Percentiles rank a stretch among this genome's conserved stretches.
Conservation (phyloP, 2,113 vertebrate species). For the Boulengerochromis microlepis region DNA sequence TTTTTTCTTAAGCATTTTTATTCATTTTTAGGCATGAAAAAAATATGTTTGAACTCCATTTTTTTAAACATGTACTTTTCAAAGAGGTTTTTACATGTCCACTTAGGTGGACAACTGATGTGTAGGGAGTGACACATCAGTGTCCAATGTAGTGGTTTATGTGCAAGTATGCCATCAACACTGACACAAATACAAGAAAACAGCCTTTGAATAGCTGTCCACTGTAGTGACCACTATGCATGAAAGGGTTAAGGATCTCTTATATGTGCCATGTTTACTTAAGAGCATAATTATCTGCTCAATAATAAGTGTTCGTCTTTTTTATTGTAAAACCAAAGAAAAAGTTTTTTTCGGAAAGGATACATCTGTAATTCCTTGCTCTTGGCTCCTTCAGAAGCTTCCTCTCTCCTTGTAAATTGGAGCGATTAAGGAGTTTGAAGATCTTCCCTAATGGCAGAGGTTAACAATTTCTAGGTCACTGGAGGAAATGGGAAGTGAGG, state of each 20-base stretch:
- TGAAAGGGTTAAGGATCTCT: neutral
- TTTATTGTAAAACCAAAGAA: neutral
- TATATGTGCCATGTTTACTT: neutral
- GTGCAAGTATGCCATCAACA: too few species aligned
- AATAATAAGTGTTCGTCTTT: neutral
- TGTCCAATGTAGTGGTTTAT: too few species aligned
- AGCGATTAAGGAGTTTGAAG: neutral
- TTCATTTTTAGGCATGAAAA: too few species aligned
- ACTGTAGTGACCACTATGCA: too few species aligned
- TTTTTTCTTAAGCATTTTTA: too few species aligned
- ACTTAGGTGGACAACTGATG: too few species aligned
- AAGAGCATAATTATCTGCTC: neutral
- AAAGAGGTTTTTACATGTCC: too few species aligned
- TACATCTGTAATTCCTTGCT: neutral
- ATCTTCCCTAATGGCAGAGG: neutral
- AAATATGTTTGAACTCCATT: too few species aligned
- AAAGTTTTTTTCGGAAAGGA: neutral
- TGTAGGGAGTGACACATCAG: too few species aligned
- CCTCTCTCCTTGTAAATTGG: neutral
- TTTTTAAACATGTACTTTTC: too few species aligned
- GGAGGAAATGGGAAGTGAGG: neutral
- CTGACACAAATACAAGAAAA: too few species aligned
- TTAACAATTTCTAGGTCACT: neutral
- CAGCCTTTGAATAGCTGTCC: too few species aligned
- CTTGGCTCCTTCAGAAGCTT: neutral